Evolutionary conservation across 2,797 vertebrate genomes (phyloP).

Genomic region (Botia kubotai): DNA sequence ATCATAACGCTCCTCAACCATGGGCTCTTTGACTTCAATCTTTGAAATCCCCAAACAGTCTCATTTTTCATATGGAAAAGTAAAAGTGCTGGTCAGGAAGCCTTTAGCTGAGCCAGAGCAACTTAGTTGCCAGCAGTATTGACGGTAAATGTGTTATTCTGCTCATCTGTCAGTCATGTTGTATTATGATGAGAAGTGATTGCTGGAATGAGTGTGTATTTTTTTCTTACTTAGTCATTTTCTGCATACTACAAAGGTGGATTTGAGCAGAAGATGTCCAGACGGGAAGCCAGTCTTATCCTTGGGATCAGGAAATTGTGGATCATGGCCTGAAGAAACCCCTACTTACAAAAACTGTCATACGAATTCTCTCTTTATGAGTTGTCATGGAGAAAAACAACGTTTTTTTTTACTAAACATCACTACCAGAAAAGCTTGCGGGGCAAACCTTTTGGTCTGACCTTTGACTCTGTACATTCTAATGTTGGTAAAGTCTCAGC

Average conservation of each 20-base stretch:
- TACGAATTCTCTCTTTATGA: conserved; percentile 42
- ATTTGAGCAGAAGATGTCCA: conserved; percentile 80
- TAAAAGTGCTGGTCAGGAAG: conserved; percentile 4
- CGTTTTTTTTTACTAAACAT: conserved; percentile 58
- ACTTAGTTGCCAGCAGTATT: conserved; percentile 12
- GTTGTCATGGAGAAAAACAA: conserved; percentile 47
- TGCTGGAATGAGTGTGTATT: neutral
- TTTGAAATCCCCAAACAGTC: conserved; percentile 36
- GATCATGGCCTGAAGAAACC: conserved; percentile 17
- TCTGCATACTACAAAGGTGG: conserved; percentile 80
- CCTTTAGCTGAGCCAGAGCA: conserved; percentile 20
- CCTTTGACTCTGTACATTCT: conserved; percentile 60
- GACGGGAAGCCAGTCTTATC: conserved; percentile 77
- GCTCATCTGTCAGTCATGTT: neutral
- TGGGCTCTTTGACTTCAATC: conserved; percentile 9
- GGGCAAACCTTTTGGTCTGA: conserved; percentile 51
- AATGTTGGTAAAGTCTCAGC: conserved; percentile 52
- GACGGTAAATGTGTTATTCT: neutral
- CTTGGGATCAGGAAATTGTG: conserved; percentile 76
- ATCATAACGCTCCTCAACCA: conserved; percentile 1
- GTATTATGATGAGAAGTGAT: neutral
- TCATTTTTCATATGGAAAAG: conserved; percentile 44
- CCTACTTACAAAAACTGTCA: neutral
- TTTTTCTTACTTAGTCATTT: conserved; percentile 67
- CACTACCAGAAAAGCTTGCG: conserved; percentile 56